Evolutionary conservation across 2,797 vertebrate species (phyloP), one percentile per base, ranked within the genome.

Genomic region (Cuniculus paca): DNA sequence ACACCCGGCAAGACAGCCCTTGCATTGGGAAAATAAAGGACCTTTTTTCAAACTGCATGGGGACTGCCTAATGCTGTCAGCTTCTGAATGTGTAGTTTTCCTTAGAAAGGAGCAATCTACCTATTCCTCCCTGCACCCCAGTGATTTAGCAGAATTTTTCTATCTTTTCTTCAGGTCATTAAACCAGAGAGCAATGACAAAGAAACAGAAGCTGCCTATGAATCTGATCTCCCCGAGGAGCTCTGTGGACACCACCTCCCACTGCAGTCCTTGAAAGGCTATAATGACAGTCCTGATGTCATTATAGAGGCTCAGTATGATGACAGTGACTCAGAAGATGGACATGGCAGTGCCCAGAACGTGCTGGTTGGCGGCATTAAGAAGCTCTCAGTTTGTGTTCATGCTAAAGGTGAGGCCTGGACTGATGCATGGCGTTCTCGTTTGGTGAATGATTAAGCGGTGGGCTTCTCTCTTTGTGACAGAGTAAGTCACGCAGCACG

Each of bases 231-330:
- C 94, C 85, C 97, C 0, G 97, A 97, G 96, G 98, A 97, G 68
- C 79, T 97, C 77, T 97, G 96, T 87, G 94, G 88, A 61, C 0
- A 94, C n/a, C 98, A 87, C 34, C 70, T 97, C 74, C 93, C 36
- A 0, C 12, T 96, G 58, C 95, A 58, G 82, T 88, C 24, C 95
- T 92, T 90, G 88, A 97, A 98, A 81, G 94, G 88, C 22, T 85
- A n/a, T 42, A 88, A 86, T 26, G 42, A 90, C 68, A 98, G 97
- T 95, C 98, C 99, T 0, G 99, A 99, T 93, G 98, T 99, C 63
- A 97, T 98, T 84, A 97, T 98, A 95, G 99, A 99, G 96, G 99
- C 99, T 88, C 99, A 99, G 77, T 98, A 98, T 95, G 98, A 98
- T 88, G 98, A 98, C 52, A 97, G 98, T 34, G 98, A 98, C 50